phyloP scores from a whole-genome alignment of 2,888 invertebrate genomes.

The Morpho helenor region DNA sequence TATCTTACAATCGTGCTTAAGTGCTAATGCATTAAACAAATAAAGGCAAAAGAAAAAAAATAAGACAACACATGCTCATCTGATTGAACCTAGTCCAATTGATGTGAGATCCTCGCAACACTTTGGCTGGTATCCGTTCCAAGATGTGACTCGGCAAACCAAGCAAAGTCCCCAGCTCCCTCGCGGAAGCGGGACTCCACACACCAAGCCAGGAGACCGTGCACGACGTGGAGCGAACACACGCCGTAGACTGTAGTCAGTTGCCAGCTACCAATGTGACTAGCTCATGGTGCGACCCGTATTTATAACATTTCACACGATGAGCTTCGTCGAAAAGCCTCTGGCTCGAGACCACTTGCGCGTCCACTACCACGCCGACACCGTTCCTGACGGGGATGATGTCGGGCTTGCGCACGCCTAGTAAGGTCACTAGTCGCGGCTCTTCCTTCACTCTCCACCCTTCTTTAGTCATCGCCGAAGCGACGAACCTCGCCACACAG shows the following conservation, averaged over 20 bases:
- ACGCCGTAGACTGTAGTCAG: slow-evolving; percentile 22
- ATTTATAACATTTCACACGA: slow-evolving; percentile 30
- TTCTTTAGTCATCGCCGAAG: slow-evolving; percentile 26
- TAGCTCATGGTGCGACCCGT: slow-evolving; percentile 29
- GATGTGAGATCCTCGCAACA: slow-evolving; percentile 23
- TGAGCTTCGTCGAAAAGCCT: slow-evolving; percentile 31
- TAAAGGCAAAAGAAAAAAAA: too few relatives aligned
- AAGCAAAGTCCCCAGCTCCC: slow-evolving; percentile 14
- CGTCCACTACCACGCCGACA: slow-evolving; percentile 37
- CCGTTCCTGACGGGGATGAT: not conserved
- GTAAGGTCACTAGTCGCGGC: not conserved
- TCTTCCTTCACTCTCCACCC: slow-evolving; percentile 28
- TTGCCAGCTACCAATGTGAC: slow-evolving; percentile 25
- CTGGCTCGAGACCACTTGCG: slow-evolving; percentile 41
- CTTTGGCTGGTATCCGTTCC: slow-evolving; percentile 1
- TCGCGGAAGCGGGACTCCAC: slow-evolving; percentile 26
- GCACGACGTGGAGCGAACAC: slow-evolving; percentile 25
- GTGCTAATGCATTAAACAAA: not conserved
- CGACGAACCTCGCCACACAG: slow-evolving; percentile 30
- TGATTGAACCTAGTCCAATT: slow-evolving; percentile 25
- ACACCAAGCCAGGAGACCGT: slow-evolving; percentile 31
- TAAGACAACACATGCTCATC: too few relatives aligned
- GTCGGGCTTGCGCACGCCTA: not conserved
- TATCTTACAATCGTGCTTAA: too few relatives aligned
- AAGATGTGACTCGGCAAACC: slow-evolving; percentile 3